Percentiles rank a stretch among this genome's conserved stretches.
Conservation (phyloP, 2,113 vertebrate species). For the Dryoscopus gambensis region DNA sequence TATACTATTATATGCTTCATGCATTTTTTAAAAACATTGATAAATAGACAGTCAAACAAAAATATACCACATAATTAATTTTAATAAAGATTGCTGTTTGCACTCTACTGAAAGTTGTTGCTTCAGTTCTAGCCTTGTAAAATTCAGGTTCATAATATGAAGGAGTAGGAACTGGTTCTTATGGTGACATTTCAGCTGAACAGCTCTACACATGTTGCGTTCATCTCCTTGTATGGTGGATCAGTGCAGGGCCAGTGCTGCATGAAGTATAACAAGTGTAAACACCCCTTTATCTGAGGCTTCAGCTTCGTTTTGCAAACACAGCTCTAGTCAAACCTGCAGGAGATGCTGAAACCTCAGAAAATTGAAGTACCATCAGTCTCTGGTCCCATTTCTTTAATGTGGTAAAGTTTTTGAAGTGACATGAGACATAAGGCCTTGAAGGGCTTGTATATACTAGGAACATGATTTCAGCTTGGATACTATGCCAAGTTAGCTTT, state of each 20-base stretch:
- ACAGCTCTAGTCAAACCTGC: not conserved
- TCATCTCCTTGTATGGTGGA: not conserved
- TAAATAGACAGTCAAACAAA: not conserved
- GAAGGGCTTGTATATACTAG: not conserved
- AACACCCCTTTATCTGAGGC: not conserved
- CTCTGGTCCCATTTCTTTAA: not conserved
- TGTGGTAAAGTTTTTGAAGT: not conserved
- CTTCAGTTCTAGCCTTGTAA: not conserved
- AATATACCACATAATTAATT: not conserved
- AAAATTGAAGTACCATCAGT: not conserved
- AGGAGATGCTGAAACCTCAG: not conserved
- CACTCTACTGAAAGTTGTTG: not conserved
- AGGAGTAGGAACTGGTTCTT: not conserved
- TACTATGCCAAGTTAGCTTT: not conserved
- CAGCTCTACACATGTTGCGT: rapidly evolving
- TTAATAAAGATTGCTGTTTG: not conserved
- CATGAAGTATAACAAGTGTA: not conserved
- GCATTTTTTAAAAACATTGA: not conserved
- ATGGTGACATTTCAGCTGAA: not conserved
- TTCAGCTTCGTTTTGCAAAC: not conserved
- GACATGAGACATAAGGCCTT: not conserved
- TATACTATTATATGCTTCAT: not conserved
- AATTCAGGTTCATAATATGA: not conserved
- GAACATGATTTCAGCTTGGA: not conserved
- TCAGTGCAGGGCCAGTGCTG: not conserved